A percentile compares a stretch with the other conserved stretches of the same genome.
These are phyloP conservation scores for Heliconius himera DNA, from an alignment of 1,140 invertebrate species.

Conservation along the genomic window DNA sequence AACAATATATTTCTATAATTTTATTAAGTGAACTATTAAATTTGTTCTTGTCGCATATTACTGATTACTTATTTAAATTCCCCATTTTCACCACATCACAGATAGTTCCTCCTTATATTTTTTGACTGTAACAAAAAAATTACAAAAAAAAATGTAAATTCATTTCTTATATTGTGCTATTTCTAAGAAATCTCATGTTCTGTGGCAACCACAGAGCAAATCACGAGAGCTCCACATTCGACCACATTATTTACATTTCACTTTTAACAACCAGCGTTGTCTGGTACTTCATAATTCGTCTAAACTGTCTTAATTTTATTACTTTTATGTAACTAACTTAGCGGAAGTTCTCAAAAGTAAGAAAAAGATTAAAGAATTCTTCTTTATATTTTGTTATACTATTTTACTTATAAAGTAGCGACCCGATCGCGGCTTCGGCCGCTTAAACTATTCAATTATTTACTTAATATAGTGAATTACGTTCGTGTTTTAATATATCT, in stretches of 20 bases:
- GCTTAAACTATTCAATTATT: too few species aligned
- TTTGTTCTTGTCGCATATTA: too few species aligned
- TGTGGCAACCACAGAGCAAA: constrained; percentile 31
- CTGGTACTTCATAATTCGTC: constrained; percentile 23
- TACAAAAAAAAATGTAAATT: neutral
- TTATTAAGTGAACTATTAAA: too few species aligned
- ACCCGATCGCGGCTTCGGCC: too few species aligned
- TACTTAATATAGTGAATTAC: too few species aligned
- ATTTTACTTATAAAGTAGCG: too few species aligned
- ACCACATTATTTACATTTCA: constrained; percentile 51
- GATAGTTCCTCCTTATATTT: too few species aligned
- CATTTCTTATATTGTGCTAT: neutral
- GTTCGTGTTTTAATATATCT: too few species aligned
- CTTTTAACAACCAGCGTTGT: constrained; percentile 46
- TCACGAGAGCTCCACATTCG: constrained; percentile 46
- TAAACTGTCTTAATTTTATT: constrained; percentile 14
- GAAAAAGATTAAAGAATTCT: neutral
- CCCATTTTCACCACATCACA: neutral
- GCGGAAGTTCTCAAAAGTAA: neutral
- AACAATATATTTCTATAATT: too few species aligned
- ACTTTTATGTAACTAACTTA: neutral
- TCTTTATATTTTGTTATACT: neutral
- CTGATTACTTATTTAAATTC: too few species aligned
- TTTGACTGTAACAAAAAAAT: too few species aligned
- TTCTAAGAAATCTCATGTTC: neutral